phyloP scores from a whole-genome alignment of 2,888 invertebrate genomes.

The Phlogophora meticulosa region DNA sequence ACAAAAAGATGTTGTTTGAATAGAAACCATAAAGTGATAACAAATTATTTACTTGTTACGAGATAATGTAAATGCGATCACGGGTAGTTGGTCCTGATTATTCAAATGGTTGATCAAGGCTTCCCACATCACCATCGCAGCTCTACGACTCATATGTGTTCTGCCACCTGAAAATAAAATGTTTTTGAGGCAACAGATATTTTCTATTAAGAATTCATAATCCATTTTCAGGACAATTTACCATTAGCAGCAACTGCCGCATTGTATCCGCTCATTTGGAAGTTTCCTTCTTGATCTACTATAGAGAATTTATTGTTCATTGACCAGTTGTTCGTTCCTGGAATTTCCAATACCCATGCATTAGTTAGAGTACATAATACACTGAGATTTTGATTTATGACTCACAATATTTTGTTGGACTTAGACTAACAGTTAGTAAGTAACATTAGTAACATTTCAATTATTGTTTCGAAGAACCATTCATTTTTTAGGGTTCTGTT shows the following conservation, averaged over 20 bases:
- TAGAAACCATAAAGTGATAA: too few species aligned
- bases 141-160: conserved; percentile 89
- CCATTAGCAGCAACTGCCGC: conserved; percentile 90
- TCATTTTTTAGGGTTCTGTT: too few species aligned
- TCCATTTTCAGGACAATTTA: conserved; percentile 55
- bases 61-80: conserved; percentile 98
- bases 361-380: too few species aligned
- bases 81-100: conserved; percentile 96
- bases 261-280: conserved; percentile 93
- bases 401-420: too few species aligned
- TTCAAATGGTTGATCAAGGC: conserved; percentile 96
- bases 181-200: not conserved
- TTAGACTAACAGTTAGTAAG: too few species aligned
- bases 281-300: conserved; percentile 94
- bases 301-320: conserved; percentile 95
- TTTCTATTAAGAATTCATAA: not conserved
- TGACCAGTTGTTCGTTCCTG: conserved; percentile 93
- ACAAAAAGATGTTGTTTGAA: too few species aligned
- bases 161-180: conserved; percentile 77
- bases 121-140: conserved; percentile 96
- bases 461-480: too few species aligned
- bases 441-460: too few species aligned
- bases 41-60: conserved; percentile 93
- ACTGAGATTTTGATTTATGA: too few species aligned
- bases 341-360: conserved; percentile 13